Evolutionary conservation across 2,888 invertebrate species (phyloP).

Genomic region (Peribatodes rhomboidaria): DNA sequence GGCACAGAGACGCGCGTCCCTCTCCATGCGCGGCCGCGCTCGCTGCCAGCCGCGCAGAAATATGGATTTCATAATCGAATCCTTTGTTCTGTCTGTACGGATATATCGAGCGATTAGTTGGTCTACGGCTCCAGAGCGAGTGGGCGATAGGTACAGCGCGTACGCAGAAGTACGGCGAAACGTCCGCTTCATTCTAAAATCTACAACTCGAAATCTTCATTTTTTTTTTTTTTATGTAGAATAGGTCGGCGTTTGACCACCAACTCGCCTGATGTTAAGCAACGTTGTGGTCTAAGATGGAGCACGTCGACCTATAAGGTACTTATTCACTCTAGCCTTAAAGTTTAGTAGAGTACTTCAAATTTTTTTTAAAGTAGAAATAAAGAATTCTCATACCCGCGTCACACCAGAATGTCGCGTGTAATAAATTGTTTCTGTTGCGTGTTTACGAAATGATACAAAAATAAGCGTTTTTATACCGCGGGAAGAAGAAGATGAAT

Average conservation of each 20-base stretch:
- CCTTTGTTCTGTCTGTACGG: neutral
- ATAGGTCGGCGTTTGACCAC: no score
- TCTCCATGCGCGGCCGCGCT: neutral
- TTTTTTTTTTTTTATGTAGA: no score
- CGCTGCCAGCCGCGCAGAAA: constrained; percentile 13
- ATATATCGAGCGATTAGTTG: neutral
- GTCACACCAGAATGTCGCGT: constrained; percentile 8
- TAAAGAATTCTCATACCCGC: neutral
- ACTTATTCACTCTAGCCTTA: no score
- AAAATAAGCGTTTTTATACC: neutral
- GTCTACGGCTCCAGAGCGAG: neutral
- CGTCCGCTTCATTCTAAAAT: no score
- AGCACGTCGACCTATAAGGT: no score
- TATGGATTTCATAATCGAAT: constrained; percentile 17
- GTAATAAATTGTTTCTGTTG: constrained; percentile 6
- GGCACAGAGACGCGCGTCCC: constrained; percentile 7
- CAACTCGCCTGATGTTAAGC: no score
- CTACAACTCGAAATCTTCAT: no score
- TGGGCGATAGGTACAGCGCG: neutral
- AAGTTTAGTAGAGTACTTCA: no score
- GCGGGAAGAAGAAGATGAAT: neutral
- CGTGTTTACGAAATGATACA: constrained; percentile 8
- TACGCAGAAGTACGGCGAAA: no score
- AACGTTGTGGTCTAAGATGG: no score
- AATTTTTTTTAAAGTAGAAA: neutral